Evolutionary conservation across 2,888 invertebrate species (phyloP).

Genomic region (Epinotia bilunana): DNA sequence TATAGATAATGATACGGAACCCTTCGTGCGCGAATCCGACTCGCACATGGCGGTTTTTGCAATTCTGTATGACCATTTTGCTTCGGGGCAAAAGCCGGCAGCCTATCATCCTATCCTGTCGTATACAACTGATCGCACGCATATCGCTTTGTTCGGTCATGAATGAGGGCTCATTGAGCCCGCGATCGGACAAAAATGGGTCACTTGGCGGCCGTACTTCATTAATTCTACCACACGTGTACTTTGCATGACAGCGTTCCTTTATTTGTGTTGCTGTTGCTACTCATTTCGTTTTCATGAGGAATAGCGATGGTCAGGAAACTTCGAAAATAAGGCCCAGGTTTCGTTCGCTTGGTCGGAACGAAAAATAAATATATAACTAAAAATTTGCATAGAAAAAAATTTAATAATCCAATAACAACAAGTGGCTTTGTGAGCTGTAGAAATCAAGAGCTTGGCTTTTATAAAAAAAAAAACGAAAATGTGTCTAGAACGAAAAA

Average conservation of each 20-base stretch:
- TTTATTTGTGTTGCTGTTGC: not conserved
- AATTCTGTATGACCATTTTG: not conserved
- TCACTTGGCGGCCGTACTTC: slow-evolving; percentile 30
- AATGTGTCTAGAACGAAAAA: too few species aligned
- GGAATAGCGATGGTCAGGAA: not conserved
- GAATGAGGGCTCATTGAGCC: slow-evolving; percentile 39
- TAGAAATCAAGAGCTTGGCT: too few species aligned
- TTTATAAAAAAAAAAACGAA: too few species aligned
- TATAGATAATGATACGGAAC: too few species aligned
- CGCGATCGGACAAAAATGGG: slow-evolving; percentile 36
- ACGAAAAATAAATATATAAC: not conserved
- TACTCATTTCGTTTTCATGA: not conserved
- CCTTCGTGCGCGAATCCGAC: too few species aligned
- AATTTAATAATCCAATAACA: too few species aligned
- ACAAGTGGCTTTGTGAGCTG: too few species aligned
- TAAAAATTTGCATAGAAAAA: too few species aligned
- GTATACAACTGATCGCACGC: slow-evolving; percentile 30
- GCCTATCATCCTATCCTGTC: slow-evolving; percentile 16
- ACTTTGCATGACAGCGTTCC: slow-evolving; percentile 13
- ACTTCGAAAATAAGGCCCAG: not conserved
- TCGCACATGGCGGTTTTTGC: too few species aligned
- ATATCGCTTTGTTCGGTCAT: slow-evolving; percentile 39
- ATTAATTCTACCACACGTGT: slow-evolving; percentile 40
- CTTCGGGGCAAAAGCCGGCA: slow-evolving; percentile 1
- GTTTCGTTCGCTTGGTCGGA: slow-evolving; percentile 1